Evolutionary conservation across 2,797 vertebrate species (phyloP).

Genomic region (Melanogrammus aeglefinus): DNA sequence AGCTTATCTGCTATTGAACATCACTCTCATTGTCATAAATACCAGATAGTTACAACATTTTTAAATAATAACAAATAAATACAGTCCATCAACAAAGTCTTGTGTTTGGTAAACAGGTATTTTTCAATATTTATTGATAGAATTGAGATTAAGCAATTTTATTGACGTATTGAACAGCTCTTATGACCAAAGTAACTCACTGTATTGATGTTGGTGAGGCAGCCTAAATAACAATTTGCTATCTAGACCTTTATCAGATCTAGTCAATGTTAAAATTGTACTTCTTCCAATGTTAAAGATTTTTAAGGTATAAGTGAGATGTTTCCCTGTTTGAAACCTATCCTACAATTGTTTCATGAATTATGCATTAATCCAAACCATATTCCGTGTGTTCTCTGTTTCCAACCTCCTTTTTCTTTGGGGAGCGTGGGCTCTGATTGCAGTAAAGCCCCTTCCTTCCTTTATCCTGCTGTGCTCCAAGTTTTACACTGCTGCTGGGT

Average conservation of each 20-base stretch:
- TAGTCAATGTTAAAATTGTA: neutral
- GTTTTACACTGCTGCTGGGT: slow-evolving; percentile 47
- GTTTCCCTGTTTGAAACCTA: neutral
- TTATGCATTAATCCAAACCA: neutral
- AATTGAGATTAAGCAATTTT: neutral
- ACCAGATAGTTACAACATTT: neutral
- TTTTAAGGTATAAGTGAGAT: neutral
- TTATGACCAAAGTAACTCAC: neutral
- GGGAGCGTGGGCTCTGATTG: slow-evolving; percentile 26
- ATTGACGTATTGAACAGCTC: neutral
- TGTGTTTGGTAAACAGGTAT: too few species aligned
- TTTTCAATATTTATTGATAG: neutral
- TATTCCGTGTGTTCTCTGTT: neutral
- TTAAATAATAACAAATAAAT: neutral
- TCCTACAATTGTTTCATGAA: neutral
- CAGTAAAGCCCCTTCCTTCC: slow-evolving; percentile 31
- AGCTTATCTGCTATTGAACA: neutral
- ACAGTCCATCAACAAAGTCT: too few species aligned
- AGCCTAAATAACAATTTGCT: neutral
- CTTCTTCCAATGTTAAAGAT: neutral
- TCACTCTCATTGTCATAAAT: neutral
- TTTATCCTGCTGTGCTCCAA: slow-evolving; percentile 40
- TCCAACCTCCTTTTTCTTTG: slow-evolving; percentile 10
- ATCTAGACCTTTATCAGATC: neutral
- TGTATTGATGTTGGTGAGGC: neutral